phyloP scores from a whole-genome alignment of 2,797 vertebrate species.

The Margarornis squamiger region DNA sequence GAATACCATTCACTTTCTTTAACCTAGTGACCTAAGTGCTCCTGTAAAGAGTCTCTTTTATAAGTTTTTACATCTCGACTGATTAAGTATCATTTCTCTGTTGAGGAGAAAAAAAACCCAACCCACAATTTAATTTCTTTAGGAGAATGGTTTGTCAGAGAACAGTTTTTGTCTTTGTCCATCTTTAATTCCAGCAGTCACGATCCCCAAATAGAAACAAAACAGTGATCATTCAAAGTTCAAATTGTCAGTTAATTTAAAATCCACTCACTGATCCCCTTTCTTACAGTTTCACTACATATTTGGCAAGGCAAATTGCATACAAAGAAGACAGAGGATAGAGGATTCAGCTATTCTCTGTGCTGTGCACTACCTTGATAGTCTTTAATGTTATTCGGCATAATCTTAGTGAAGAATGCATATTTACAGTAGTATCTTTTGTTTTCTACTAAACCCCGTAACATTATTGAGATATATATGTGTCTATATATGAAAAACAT shows the following conservation, averaged over 20 bases:
- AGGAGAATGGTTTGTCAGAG: constrained; percentile 65
- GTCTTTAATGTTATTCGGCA: neutral
- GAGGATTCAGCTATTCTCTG: neutral
- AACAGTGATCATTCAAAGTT: constrained; percentile 72
- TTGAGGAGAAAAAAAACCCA: neutral
- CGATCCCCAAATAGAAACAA: constrained; percentile 63
- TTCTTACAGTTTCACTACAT: constrained; percentile 29
- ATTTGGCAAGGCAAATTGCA: constrained; percentile 15
- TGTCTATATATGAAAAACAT: neutral
- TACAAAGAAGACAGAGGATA: neutral
- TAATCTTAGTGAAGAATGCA: neutral
- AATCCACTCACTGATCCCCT: constrained; percentile 24
- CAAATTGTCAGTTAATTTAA: constrained; percentile 70
- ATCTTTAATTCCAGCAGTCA: constrained; percentile 65
- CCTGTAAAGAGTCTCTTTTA: constrained; percentile 67
- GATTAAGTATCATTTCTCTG: constrained; percentile 73
- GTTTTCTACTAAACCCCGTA: neutral
- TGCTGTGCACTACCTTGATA: neutral
- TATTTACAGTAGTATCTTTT: neutral
- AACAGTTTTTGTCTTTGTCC: constrained; percentile 61
- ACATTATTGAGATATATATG: neutral
- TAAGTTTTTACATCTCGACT: constrained; percentile 73
- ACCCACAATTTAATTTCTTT: constrained; percentile 66
- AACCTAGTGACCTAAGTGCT: constrained; percentile 63
- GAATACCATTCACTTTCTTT: constrained; percentile 72